phyloP scores from a whole-genome alignment of 2,888 invertebrate species.

The Camponotus fellah region DNA sequence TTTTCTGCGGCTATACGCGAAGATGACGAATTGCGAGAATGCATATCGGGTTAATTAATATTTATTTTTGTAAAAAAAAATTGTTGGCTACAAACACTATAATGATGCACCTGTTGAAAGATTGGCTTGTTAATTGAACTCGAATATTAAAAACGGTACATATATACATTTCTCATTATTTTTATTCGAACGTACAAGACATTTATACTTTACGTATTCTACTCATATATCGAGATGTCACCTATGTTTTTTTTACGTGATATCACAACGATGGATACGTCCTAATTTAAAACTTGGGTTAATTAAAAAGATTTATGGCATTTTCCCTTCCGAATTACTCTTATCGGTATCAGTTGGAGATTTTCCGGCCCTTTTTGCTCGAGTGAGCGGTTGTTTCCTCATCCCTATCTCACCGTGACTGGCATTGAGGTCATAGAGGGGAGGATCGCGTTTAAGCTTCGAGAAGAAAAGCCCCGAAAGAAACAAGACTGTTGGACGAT shows the following conservation, averaged over 20 bases:
- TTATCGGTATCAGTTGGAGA: constrained; percentile 51
- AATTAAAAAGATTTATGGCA: constrained; percentile 56
- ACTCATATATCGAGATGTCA: neutral
- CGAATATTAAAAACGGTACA: neutral
- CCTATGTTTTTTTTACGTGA: neutral
- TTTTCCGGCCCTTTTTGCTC: constrained; percentile 56
- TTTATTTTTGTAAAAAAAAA: neutral
- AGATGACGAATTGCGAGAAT: constrained; percentile 31
- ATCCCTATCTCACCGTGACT: constrained; percentile 64
- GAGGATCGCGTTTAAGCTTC: constrained; percentile 70
- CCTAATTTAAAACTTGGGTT: constrained; percentile 56
- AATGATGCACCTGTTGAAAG: constrained; percentile 21
- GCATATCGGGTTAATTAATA: constrained; percentile 29
- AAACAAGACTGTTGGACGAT: constrained; percentile 70
- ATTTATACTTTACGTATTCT: neutral
- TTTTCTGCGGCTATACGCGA: neutral
- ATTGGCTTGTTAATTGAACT: constrained; percentile 8
- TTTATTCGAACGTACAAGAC: neutral
- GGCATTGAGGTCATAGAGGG: constrained; percentile 46
- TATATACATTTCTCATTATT: neutral
- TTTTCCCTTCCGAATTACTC: constrained; percentile 37
- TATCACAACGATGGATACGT: neutral
- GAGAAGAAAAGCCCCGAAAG: constrained; percentile 71
- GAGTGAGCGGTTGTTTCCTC: constrained; percentile 57
- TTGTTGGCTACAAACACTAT: neutral